Base-by-base conservation (phyloP, 1,140 invertebrate species). In the Gryllus bimaculatus region DNA sequence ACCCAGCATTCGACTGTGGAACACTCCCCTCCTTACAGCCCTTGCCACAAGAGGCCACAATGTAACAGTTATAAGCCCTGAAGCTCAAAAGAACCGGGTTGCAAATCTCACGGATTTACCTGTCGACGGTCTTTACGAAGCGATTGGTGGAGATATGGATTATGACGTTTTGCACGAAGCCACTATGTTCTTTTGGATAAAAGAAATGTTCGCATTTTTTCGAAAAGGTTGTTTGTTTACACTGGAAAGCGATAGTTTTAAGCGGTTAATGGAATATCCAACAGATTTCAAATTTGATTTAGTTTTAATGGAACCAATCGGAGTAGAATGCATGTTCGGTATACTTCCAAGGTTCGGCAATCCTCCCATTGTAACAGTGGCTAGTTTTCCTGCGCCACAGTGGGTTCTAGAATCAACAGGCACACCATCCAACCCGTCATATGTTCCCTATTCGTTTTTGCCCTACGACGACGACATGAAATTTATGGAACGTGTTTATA, bases 291-390 rank as follows among this genome's bases (percentile, higher is more conserved):
- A 54, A 15, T 80, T 88, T 86, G 78, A 90, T 90, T 83, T 91
- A 82, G 89, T 89, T 80, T 88, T 89, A 81, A 88, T 89, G 21
- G 89, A 89, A 82, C 87, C 86, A 73, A 83, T 88, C 8, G 88
- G 85, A 20, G 89, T 88, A 10, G 89, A 90, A 81, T 90, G 89
- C 77, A 79, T 83, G 74, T 83, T 89, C 81, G 89, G 88, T 88
- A 84, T 86, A 20, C 84, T 82, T 18, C 75, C 79, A 49, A 81
- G 78, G 73, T 82, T 82, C 75, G 81, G 81, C 1, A 78, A 88
- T 82, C 82, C 86, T 80, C 83, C 86, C 78, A 77, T 82, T 80
- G 84, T 88, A 82, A 83, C 85, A 8, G 26, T 81, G 13, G 78
- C 76, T 76, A 18, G 39, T n/a, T 21, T 66, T 48, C 48, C 18